Evolutionary conservation across 2,113 vertebrate species (phyloP).

Genomic region (Oncorhynchus tshawytscha): DNA sequence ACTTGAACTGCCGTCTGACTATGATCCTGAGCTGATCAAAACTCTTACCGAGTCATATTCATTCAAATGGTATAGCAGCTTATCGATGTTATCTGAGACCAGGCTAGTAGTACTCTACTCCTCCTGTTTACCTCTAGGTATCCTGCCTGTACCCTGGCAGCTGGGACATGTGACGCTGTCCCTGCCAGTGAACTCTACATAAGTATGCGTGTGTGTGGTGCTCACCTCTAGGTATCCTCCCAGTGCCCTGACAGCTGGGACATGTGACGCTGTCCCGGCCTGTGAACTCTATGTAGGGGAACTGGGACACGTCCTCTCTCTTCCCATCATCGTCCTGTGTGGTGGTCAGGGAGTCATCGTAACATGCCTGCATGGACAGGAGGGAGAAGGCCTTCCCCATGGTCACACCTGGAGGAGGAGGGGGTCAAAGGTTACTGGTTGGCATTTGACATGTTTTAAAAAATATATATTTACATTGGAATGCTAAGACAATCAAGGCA

Average conservation of each 20-base stretch:
- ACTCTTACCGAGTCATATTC: too few species aligned
- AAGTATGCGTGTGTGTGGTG: too few species aligned
- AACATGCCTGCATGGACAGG: constrained; percentile 68
- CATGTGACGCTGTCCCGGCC: constrained; percentile 96
- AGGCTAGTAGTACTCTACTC: too few species aligned
- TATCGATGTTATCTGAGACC: too few species aligned
- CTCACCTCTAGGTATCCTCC: constrained; percentile 95
- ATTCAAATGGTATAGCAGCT: too few species aligned
- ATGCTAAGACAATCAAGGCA: too few species aligned
- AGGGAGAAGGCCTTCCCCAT: constrained; percentile 90
- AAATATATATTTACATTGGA: too few species aligned
- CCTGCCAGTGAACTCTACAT: too few species aligned
- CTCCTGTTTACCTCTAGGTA: constrained; percentile 83
- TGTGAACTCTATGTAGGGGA: constrained; percentile 96
- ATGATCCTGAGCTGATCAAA: too few species aligned
- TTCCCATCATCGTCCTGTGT: constrained; percentile 79
- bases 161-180: constrained; percentile 95
- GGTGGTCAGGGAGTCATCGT: constrained; percentile 73
- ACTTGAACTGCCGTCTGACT: too few species aligned
- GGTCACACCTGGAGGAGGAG: constrained; percentile 38
- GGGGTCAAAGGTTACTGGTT: background rate
- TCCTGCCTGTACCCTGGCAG: constrained; percentile 95
- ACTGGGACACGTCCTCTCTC: constrained; percentile 87
- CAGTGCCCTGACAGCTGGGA: constrained; percentile 95
- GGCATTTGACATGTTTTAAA: too few species aligned